Conservation (phyloP, 2,888 invertebrate species). For the Caenorhabditis zanzibari region DNA sequence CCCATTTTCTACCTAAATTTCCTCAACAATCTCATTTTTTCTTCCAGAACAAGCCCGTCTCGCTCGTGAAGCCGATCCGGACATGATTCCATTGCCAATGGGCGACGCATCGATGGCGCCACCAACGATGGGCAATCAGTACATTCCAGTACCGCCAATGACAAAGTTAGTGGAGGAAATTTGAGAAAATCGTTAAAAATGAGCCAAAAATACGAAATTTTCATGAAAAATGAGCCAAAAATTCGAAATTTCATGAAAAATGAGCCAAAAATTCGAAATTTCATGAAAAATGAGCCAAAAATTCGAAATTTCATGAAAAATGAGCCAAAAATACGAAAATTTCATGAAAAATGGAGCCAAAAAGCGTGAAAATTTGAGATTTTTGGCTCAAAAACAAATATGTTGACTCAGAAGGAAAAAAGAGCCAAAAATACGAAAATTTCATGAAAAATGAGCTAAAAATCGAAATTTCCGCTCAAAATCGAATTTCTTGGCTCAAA, state of each 20-base stretch:
- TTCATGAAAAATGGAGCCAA: no score
- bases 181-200: not conserved
- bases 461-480: no score
- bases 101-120: slow-evolving; percentile 43
- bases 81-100: slow-evolving; percentile 71
- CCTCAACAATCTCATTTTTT: not conserved
- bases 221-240: not conserved
- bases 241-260: not conserved
- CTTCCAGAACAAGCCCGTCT: slow-evolving; percentile 69
- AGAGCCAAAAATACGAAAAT: no score
- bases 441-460: no score
- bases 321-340: no score
- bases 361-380: not conserved
- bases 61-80: slow-evolving; percentile 67
- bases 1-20: not conserved
- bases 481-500: no score
- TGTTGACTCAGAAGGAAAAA: not conserved
- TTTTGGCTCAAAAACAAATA: not conserved
- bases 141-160: not conserved
- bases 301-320: no score
- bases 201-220: not conserved
- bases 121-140: not conserved
- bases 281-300: not conserved
- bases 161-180: not conserved
- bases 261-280: not conserved